A percentile compares a stretch with the other conserved stretches of the same genome.
Conservation (phyloP, 2,888 invertebrate species). For the Pyrgus malvae region DNA sequence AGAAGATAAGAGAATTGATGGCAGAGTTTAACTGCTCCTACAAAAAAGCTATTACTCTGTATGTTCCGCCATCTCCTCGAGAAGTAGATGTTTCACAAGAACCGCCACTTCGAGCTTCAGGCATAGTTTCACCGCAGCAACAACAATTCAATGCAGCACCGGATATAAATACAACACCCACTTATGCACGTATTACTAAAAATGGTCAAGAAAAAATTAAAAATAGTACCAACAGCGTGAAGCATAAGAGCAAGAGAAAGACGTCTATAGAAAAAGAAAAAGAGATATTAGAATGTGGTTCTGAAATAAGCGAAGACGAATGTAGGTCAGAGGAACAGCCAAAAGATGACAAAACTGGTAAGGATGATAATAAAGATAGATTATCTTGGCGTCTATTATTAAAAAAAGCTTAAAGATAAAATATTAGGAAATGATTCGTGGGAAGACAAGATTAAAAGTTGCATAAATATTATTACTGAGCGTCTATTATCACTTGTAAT, state of each 20-base stretch:
- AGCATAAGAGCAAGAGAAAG: background rate
- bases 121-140: background rate
- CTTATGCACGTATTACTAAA: background rate
- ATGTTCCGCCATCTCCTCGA: background rate
- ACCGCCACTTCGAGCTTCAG: background rate
- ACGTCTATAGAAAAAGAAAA: background rate
- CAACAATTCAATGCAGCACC: background rate
- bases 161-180: background rate
- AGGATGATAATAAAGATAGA: no score
- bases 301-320: background rate
- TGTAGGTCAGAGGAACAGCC: background rate
- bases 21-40: slow-evolving; percentile 6
- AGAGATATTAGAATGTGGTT: background rate
- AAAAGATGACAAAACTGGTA: no score
- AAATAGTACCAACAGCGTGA: background rate
- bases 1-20: no score
- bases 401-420: no score
- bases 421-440: background rate
- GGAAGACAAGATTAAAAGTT: background rate
- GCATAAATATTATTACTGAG: background rate
- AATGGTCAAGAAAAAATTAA: background rate
- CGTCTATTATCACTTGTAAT: background rate
- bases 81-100: background rate
- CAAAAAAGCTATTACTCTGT: slow-evolving; percentile 8
- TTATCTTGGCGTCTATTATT: no score